A percentile compares a stretch with the other conserved stretches of the same genome.
Evolutionary conservation across 35 echinoderm and acorn worm genomes (phyloP).

Genomic region (Diadema setosum): DNA sequence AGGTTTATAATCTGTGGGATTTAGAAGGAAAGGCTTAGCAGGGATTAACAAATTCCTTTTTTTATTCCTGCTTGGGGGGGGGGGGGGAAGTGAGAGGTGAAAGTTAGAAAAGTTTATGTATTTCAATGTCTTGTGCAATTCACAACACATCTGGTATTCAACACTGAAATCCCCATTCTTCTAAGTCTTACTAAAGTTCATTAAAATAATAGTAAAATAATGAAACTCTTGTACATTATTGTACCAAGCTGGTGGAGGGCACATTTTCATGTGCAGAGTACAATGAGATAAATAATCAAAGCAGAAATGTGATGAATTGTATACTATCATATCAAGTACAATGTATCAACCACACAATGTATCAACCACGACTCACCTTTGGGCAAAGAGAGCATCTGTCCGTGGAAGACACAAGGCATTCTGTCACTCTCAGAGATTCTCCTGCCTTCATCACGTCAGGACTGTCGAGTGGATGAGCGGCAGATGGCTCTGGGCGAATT

Average conservation of each 20-base stretch:
- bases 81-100: too few species aligned
- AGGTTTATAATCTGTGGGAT: too few species aligned
- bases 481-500: not conserved
- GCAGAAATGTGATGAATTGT: not conserved
- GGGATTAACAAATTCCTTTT: too few species aligned
- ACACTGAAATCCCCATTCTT: too few species aligned
- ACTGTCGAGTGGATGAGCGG: not conserved
- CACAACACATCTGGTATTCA: too few species aligned
- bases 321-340: not conserved
- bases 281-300: not conserved
- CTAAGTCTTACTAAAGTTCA: too few species aligned
- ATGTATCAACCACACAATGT: not conserved
- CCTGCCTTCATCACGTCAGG: not conserved
- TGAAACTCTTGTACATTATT: not conserved
- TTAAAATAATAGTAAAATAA: too few species aligned
- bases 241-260: not conserved
- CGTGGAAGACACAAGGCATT: not conserved
- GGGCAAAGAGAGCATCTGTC: not conserved
- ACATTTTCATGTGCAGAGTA: not conserved
- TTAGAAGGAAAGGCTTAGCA: too few species aligned
- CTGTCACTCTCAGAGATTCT: not conserved
- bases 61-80: too few species aligned
- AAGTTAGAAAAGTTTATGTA: too few species aligned
- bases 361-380: not conserved
- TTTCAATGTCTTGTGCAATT: too few species aligned